Base-by-base conservation (phyloP, 2,113 vertebrate genomes). In the Dunckerocampus dactyliophorus region DNA sequence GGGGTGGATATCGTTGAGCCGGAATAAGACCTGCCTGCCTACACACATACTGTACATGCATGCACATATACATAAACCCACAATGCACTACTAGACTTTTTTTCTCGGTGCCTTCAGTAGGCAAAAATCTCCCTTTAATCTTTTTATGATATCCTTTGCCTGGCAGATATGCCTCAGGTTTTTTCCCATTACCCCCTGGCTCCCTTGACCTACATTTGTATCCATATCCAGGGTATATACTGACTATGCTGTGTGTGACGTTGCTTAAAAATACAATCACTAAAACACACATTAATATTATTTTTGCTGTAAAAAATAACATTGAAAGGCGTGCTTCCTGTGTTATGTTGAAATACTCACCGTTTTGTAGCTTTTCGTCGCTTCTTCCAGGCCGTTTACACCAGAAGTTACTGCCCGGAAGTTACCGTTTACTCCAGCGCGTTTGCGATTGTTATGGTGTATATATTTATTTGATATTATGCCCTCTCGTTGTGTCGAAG, bases 61-160 rank as follows among this genome's bases (percentile, higher is more conserved):
- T 1, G 56, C 51, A 63, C 59, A 63, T 58, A 65, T 59, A 61
- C 56, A 63, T 63, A 68, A 73, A 82, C 74, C 73, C 76, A 65
- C 69, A 67, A 68, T 74, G 63, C 71, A 66, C 65, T 73, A 66
- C 43, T 55, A 48, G 55, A 62, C 59, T 72, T 70, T 63, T 69
- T 82, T 79, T 71, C 70, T 74, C 53, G 42, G n/a, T 28, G 42
- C 58, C 73, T 79, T 83, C 68, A 77, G 77, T 65, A 64, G 71
- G 75, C 15, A 81, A 69, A 74, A 82, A 74, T 65, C 64, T 71
- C 68, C 77, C 75, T 85, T 87, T 81, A 84, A 83, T 85, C 75
- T 87, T 86, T 84, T 83, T 76, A 86, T 85, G 82, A 82, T 76
- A 86, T 90, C 80, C 85, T 90, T 89, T 87, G 85, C 83, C 82